Base-by-base conservation (phyloP, 2,797 vertebrate species). In the Macropodus opercularis region DNA sequence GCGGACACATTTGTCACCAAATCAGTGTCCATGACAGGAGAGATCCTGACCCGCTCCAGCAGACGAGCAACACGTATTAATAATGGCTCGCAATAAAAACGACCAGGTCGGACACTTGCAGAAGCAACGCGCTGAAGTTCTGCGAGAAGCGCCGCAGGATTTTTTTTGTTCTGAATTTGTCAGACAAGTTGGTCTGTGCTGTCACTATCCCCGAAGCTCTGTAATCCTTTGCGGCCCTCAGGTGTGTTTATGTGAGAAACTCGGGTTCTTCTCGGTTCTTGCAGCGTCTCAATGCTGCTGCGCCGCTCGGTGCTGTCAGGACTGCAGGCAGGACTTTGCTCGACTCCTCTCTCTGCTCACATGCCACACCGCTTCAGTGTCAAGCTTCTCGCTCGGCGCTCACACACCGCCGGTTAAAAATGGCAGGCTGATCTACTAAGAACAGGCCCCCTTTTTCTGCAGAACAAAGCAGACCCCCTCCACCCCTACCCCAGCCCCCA, bases 401-500 rank as follows among this genome's bases (percentile, higher is more conserved):
- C 70, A 53, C 68, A 66, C 81, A 52, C 77, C 67, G 90, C 86
- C 82, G 87, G 88, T 91, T 91, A 90, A 93, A 34, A 91, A 91
- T 91, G 91, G 87, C 80, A 90, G 89, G 87, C 81, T 70, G 87
- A 79, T 88, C 80, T 77, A 80, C 80, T 63, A 82, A 83, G 88
- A 92, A 92, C 92, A 92, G 92, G 85, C 92, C 93, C 92, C 90
- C 88, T 90, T 92, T 84, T 82, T 53, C 77, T 84, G 68, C 62
- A 84, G 87, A 93, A 93, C 92, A 93, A 93, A 93, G 91, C 88
- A 63, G 70, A 79, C 78, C 61, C 74, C 80, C 74, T 60, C 52
- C 27, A 18, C 46, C 56, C 56, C 48, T 44, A 17, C 69, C 70
- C 72, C 57, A 43, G 32, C 18, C 58, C 52, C 54, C 39, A 18